phyloP scores from a whole-genome alignment of 2,113 vertebrate species.

The Zosterops pallidus region DNA sequence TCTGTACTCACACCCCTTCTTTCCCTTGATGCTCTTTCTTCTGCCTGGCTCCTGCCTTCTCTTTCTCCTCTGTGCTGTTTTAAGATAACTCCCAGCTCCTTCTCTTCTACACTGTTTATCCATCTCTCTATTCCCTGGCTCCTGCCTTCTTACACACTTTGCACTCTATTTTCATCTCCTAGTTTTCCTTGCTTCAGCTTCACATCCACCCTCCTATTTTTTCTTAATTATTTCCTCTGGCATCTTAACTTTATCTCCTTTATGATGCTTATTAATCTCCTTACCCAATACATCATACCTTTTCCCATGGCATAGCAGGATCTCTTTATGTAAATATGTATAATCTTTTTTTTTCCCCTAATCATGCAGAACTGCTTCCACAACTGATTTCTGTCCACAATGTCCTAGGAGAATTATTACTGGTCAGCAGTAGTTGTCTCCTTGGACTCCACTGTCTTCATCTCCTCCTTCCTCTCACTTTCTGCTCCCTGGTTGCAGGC shows the following conservation, averaged over 20 bases:
- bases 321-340: neutral
- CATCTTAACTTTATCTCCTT: neutral
- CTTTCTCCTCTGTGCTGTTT: neutral
- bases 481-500: neutral
- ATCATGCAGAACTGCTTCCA: neutral
- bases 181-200: neutral
- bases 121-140: neutral
- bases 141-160: neutral
- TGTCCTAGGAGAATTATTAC: neutral
- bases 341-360: no score
- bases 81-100: neutral
- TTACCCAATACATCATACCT: neutral
- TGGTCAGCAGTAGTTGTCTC: neutral
- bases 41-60: neutral
- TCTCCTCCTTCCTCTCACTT: neutral
- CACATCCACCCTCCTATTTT: neutral
- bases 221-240: neutral
- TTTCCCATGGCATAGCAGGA: neutral
- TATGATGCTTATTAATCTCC: neutral
- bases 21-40: neutral
- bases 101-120: neutral
- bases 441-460: neutral
- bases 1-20: neutral
- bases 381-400: neutral
- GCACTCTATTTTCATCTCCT: neutral